These are phyloP conservation scores for Diarsia brunnea DNA, from an alignment of 2,888 invertebrate genomes.

Conservation along the genomic window DNA sequence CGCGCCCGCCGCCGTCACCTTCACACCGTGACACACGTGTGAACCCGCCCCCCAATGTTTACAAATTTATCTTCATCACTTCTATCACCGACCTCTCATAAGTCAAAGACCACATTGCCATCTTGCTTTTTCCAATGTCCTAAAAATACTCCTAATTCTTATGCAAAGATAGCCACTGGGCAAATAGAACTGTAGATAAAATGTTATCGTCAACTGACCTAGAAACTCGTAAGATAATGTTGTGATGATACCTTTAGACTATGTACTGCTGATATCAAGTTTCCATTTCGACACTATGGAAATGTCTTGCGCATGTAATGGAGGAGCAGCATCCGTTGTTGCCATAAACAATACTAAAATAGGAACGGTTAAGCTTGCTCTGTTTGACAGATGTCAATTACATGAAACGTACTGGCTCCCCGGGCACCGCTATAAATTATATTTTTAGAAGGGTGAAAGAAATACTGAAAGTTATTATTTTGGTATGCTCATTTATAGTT, in stretches of 20 bases:
- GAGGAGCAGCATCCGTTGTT: conserved; percentile 85
- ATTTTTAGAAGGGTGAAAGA: conserved; percentile 15
- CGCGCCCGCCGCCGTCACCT: conserved; percentile 73
- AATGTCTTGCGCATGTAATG: conserved; percentile 64
- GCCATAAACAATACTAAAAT: conserved; percentile 87
- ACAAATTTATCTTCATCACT: conserved; percentile 69
- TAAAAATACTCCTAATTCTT: conserved; percentile 29
- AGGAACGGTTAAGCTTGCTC: conserved; percentile 75
- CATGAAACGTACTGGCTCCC: conserved; percentile 30
- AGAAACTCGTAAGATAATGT: conserved; percentile 42
- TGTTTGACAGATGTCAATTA: conserved; percentile 87
- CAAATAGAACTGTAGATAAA: conserved; percentile 46
- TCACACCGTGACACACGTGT: conserved; percentile 72
- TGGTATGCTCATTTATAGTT: neutral
- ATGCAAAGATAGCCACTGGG: conserved; percentile 26
- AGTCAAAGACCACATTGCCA: conserved; percentile 49
- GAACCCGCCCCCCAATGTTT: conserved; percentile 73
- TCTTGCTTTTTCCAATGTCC: conserved; percentile 20
- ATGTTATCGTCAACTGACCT: conserved; percentile 57
- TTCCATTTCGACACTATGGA: conserved; percentile 40
- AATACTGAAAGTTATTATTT: conserved; percentile 4
- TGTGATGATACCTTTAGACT: conserved; percentile 22
- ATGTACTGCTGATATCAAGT: conserved; percentile 45
- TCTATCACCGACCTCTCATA: conserved; percentile 68
- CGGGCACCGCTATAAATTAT: conserved; percentile 31